Base-by-base conservation (phyloP, 2,113 vertebrate genomes). In the Rhadina sibilatrix region DNA sequence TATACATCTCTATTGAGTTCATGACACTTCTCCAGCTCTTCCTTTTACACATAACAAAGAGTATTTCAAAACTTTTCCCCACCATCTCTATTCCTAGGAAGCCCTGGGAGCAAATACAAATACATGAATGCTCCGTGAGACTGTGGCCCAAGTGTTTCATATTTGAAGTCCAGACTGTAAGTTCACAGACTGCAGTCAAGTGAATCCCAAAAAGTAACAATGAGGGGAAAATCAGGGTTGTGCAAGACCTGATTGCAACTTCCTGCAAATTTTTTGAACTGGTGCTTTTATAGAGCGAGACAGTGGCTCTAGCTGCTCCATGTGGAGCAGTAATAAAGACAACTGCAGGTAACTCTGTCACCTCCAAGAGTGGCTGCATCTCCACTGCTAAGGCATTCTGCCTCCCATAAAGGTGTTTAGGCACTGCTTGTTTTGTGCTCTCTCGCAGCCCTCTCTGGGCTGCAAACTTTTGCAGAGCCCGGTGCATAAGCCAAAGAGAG, bases 111-210 rank as follows among this genome's bases (percentile, higher is more conserved):
- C 78, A 75, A 47, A 38, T 16, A 33, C 27, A 42, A 80, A 38
- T 24, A 60, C 1, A 28, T 15, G 13, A 75, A 38, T n/a, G 60
- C 28, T 38, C 14, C 46, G 38, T 0, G 0, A 53, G n/a, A 60
- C 63, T 89, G 69, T 52, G 54, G 24, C 16, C 28, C 17, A 37
- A 31, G 15, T 52, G 46, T 60, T 60, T 89, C 11, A 25, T 40
- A 40, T 22, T 33, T 75, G 16, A 68, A 60, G 20, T 47, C 38
- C 60, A 38, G 40, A 31, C 38, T 47, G 19, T 52, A 52, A 66
- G 46, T 33, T 52, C 23, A 38, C 60, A n/a, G n/a, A 10, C 19
- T n/a, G 16, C 4, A 53, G 38, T 46, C 20, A 75, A 68, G 12
- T 60, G 38, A 68, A 60, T 53, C 16, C n/a, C 53, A 47, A 68